These are phyloP conservation scores for Sebastes matsubarae DNA, from an alignment of 2,797 vertebrate genomes.

Conservation along the genomic window DNA sequence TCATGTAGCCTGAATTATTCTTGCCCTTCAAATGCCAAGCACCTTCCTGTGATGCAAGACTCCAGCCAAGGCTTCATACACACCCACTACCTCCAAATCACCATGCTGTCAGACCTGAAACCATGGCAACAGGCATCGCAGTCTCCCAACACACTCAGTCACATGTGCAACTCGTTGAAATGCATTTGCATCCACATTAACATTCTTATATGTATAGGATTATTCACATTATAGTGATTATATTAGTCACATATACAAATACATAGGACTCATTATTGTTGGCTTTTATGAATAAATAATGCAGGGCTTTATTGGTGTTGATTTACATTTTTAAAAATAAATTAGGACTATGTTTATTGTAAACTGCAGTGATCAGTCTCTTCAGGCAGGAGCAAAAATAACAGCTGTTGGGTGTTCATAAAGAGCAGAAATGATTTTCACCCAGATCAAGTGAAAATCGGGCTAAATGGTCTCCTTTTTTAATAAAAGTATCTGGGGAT, in stretches of 20 bases:
- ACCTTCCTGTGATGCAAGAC: conserved; percentile 34
- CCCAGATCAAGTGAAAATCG: not conserved
- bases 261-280: not conserved
- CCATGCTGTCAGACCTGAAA: conserved; percentile 53
- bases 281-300: not conserved
- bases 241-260: not conserved
- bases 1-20: conserved; percentile 28
- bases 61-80: conserved; percentile 41
- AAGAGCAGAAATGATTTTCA: not conserved
- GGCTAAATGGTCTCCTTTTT: not conserved
- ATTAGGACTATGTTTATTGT: not conserved
- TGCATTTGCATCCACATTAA: conserved; percentile 15
- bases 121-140: conserved; percentile 65
- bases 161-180: conserved; percentile 5
- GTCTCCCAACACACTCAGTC: conserved; percentile 4
- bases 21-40: conserved; percentile 47
- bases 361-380: not conserved
- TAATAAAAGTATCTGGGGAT: not conserved
- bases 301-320: not conserved
- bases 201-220: not conserved
- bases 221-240: not conserved
- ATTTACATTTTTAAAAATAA: not conserved
- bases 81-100: conserved; percentile 45
- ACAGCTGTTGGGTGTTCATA: not conserved
- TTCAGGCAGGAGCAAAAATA: not conserved